A percentile compares a stretch with the other conserved stretches of the same genome.
These are phyloP conservation scores for Drosophila nasuta DNA, from an alignment of 1,140 invertebrate genomes.

Conservation along the genomic window DNA sequence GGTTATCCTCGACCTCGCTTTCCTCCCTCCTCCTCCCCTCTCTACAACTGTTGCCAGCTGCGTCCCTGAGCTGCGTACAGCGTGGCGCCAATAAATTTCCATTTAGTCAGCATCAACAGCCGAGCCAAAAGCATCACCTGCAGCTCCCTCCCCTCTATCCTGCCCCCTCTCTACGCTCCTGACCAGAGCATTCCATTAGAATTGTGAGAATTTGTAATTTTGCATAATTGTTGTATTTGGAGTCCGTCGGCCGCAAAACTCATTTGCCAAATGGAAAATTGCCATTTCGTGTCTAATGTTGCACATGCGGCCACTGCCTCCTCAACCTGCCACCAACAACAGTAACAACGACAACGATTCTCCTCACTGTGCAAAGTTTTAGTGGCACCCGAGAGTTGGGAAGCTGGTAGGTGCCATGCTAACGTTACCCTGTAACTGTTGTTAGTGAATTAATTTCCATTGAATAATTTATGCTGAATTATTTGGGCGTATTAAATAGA, in stretches of 20 bases:
- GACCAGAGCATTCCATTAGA: conserved; percentile 76
- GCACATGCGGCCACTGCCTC: conserved; percentile 62
- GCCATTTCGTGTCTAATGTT: conserved; percentile 83
- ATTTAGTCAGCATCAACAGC: conserved; percentile 60
- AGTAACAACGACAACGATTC: background rate
- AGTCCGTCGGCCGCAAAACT: conserved; percentile 82
- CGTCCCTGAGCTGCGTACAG: conserved; percentile 56
- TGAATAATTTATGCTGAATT: conserved; percentile 84
- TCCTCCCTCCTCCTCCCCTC: background rate
- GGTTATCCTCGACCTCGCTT: background rate
- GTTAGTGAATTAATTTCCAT: conserved; percentile 83
- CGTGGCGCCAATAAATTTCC: conserved; percentile 76
- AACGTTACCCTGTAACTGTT: conserved; percentile 56
- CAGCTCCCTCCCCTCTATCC: background rate
- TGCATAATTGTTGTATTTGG: conserved; percentile 84
- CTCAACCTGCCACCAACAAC: too few species aligned
- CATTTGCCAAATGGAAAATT: conserved; percentile 84
- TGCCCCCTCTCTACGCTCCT: background rate
- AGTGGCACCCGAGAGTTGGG: conserved; percentile 45
- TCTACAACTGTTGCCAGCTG: conserved; percentile 46
- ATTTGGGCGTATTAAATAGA: conserved; percentile 64
- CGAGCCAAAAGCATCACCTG: conserved; percentile 17
- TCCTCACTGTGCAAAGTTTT: conserved; percentile 59
- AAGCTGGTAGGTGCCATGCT: conserved; percentile 14
- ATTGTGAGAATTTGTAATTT: conserved; percentile 85